A percentile compares a stretch with the other conserved stretches of the same genome.
Conservation (phyloP, 2,797 vertebrate species). For the Sphenopsis melanotis region DNA sequence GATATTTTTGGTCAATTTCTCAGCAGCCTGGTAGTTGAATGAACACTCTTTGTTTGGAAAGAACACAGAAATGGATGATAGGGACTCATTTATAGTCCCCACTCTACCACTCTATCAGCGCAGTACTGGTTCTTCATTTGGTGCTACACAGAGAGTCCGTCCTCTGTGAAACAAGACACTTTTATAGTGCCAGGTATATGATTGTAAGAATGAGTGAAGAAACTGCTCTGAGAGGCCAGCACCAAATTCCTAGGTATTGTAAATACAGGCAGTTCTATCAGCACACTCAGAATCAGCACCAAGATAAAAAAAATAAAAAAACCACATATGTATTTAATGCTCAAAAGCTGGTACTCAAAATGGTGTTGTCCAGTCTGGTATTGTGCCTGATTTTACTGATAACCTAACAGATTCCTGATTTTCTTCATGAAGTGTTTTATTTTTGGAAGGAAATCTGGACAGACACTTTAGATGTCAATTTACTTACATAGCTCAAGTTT, state of each 20-base stretch:
- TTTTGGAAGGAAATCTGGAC: not conserved
- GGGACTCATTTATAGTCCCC: not conserved
- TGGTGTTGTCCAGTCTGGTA: accelerated
- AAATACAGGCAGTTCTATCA: not conserved
- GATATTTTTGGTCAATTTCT: not conserved
- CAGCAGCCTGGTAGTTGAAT: not conserved
- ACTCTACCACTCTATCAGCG: not conserved
- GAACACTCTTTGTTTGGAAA: not conserved
- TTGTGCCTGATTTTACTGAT: not conserved
- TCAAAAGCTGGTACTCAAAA: not conserved
- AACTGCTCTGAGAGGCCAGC: not conserved
- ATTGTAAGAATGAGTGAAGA: not conserved
- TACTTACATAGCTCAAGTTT: not conserved
- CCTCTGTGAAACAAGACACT: not conserved
- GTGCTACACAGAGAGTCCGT: not conserved
- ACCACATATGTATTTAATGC: not conserved
- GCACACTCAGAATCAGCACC: not conserved
- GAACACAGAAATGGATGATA: not conserved
- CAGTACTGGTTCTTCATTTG: not conserved
- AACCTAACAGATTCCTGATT: not conserved
- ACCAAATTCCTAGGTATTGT: accelerated
- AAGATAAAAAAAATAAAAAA: not conserved
- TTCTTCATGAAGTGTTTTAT: not conserved
- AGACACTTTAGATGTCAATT: not conserved
- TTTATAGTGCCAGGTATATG: accelerated